Evolutionary conservation across 2,113 vertebrate genomes (phyloP), one percentile per base, ranked within the genome.

Genomic region (Vulpes vulpes): DNA sequence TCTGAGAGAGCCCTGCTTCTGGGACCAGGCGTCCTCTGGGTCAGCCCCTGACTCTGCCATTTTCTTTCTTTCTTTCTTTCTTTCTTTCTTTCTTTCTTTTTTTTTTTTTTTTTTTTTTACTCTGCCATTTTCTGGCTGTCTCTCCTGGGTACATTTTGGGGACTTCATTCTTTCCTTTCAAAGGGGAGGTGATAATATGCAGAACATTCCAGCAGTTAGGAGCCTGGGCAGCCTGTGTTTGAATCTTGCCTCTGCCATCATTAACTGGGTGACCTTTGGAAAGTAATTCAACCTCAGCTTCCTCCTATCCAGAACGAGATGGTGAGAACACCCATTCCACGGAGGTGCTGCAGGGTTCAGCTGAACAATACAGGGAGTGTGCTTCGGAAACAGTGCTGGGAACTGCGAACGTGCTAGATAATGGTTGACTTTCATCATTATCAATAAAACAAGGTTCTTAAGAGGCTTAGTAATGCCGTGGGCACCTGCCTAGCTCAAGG

Each of bases 361-460:
- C 0, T 19, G 23, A 57, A 8, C 0, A 1, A 3, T 4, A 0
- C 55, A 0, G 43, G 64, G 7, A 9, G 49, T 2, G 8, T n/a
- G 1, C 30, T 51, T 14, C 32, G 55, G 20, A 60, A 30, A 3
- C 23, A 11, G 59, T 0, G 1, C 14, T 14, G 5, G 60, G 60
- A 11, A 11, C 30, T n/a, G 73, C 55, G 65, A 7, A 0, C 1
- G 0, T 6, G 17, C 51, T 67, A 8, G 35, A 3, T 64, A 4
- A 71, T 0, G 35, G 30, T 11, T 53, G 16, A 5, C 30, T 57
- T 0, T 73, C 14, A 17, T 9, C 35, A 1, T 22, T 19, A 11
- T 8, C 11, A 20, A 12, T 3, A 49, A 11, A 12, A 20, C 22
- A 11, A 57, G 78, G 38, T 16, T 67, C 59, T 23, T 1, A 7